Evolutionary conservation across 2,797 vertebrate species (phyloP).

Genomic region (Atherinosoma microstoma): DNA sequence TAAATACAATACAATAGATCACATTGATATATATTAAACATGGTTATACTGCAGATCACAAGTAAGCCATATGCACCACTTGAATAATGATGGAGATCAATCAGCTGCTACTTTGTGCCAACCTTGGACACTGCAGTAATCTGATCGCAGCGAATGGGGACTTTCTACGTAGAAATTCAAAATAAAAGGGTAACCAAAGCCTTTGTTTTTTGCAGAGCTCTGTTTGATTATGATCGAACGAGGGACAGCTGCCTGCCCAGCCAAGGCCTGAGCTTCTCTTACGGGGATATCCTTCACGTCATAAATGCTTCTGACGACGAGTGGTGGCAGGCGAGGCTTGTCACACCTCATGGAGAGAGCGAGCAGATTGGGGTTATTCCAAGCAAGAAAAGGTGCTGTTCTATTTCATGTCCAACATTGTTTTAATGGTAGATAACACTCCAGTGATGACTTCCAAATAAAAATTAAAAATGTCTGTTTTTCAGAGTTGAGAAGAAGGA

Average conservation of each 20-base stretch:
- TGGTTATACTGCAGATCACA: neutral
- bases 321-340: conserved; percentile 99
- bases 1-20: neutral
- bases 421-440: neutral
- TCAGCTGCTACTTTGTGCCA: conserved; percentile 22
- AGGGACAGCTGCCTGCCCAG: conserved; percentile 98
- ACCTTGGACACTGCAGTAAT: conserved; percentile 4
- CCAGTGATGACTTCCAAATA: neutral
- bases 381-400: conserved; percentile 94
- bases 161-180: conserved; percentile 1
- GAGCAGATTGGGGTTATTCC: conserved; percentile 99
- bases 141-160: neutral
- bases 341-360: conserved; percentile 96
- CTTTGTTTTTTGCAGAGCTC: conserved; percentile 83
- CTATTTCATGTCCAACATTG: neutral
- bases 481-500: conserved; percentile 99
- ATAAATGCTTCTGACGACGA: conserved; percentile 98
- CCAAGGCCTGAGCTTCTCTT: conserved; percentile 98
- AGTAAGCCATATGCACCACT: neutral
- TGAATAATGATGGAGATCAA: conserved; percentile 8
- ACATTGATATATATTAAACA: neutral
- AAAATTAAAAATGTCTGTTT: neutral
- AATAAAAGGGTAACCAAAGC: conserved; percentile 40
- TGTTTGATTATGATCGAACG: conserved; percentile 98
- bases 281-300: conserved; percentile 97